Conservation (phyloP, 2,113 vertebrate genomes). For the Takifugu flavidus region DNA sequence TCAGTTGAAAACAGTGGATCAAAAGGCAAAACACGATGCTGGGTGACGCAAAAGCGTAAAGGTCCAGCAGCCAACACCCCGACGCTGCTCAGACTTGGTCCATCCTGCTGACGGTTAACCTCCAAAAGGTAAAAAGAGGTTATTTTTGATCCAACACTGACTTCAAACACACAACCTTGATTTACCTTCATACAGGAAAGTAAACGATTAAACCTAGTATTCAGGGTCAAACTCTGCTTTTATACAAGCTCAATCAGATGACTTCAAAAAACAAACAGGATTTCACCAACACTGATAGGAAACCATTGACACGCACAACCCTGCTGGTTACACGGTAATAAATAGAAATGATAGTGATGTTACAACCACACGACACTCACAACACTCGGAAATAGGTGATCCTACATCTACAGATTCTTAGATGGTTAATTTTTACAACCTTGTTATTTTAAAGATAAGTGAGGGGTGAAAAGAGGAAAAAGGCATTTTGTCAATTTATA, state of each 20-base stretch:
- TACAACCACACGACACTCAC: constrained; percentile 53
- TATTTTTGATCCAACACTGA: not conserved
- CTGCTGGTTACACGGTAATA: constrained; percentile 46
- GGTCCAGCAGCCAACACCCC: not conserved
- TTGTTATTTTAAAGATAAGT: not conserved
- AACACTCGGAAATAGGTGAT: constrained; percentile 27
- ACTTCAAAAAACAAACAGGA: constrained; percentile 31
- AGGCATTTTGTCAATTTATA: not conserved
- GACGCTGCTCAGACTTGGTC: constrained; percentile 7
- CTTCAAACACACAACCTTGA: not conserved
- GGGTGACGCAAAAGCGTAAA: not conserved
- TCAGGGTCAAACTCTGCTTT: constrained; percentile 14
- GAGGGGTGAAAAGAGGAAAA: not conserved
- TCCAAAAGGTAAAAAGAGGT: not conserved
- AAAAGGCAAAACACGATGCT: constrained; percentile 10
- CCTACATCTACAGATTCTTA: constrained; percentile 49
- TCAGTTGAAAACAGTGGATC: constrained; percentile 7
- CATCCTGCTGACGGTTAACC: constrained; percentile 1
- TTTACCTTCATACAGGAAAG: not conserved
- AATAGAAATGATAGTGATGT: constrained; percentile 52
- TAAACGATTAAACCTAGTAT: constrained; percentile 11
- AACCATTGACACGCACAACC: constrained; percentile 25
- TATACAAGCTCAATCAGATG: constrained; percentile 11
- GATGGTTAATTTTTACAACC: constrained; percentile 28
- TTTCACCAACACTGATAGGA: not conserved